These are phyloP conservation scores for Coracias cyanogaster DNA, from an alignment of 2,797 vertebrate genomes.

Conservation along the genomic window DNA sequence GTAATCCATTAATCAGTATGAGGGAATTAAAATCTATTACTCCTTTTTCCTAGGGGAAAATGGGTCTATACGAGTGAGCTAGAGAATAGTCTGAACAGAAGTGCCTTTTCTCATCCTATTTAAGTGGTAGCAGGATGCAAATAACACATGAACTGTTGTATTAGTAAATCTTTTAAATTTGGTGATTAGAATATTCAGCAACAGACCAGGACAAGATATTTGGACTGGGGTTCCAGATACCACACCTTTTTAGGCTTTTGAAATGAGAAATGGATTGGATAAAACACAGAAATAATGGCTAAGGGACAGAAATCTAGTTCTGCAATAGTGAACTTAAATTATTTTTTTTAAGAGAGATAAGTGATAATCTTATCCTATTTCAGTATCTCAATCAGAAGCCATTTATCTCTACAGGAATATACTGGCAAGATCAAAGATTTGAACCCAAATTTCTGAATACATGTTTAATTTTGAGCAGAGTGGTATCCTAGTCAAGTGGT, in stretches of 20 bases:
- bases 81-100: neutral
- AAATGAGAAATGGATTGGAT: neutral
- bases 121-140: neutral
- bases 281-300: neutral
- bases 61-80: neutral
- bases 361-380: neutral
- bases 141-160: neutral
- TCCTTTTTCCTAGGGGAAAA: neutral
- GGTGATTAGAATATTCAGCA: neutral
- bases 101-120: neutral
- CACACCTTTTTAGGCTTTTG: neutral
- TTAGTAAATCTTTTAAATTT: neutral
- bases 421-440: neutral
- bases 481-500: neutral
- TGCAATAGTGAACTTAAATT: neutral
- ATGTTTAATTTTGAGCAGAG: neutral
- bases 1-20: neutral
- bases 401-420: neutral
- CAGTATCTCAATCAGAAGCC: neutral
- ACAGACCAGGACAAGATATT: neutral
- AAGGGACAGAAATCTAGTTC: neutral
- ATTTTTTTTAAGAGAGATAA: neutral
- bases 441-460: neutral
- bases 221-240: neutral
- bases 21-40: neutral